Percentiles rank a stretch among this genome's conserved stretches.
Conservation (phyloP, 2,888 invertebrate species). For the Leucophenga maculata region DNA sequence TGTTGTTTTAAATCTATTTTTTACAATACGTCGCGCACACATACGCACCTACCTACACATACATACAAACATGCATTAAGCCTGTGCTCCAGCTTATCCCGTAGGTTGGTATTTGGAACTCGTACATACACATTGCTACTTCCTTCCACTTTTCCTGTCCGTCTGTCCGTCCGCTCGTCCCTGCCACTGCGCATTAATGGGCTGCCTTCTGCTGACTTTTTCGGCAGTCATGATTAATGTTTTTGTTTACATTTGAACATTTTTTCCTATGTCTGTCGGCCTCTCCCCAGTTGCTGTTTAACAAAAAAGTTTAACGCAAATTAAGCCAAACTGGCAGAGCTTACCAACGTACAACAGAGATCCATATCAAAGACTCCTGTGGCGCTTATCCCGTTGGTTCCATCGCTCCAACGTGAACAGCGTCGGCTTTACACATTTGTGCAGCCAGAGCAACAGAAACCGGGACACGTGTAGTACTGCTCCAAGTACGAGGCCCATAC, state of each 20-base stretch:
- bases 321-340: conserved; percentile 66
- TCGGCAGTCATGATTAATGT: conserved; percentile 57
- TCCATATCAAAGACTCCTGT: background rate
- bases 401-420: background rate
- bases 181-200: background rate
- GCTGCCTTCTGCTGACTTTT: conserved; percentile 4
- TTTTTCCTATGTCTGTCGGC: conserved; percentile 38
- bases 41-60: too few species aligned
- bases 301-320: conserved; percentile 65
- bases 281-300: conserved; percentile 43
- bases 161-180: too few species aligned
- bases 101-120: too few species aligned
- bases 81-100: too few species aligned
- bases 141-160: too few species aligned
- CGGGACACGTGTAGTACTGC: too few species aligned
- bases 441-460: background rate
- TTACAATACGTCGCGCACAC: too few species aligned
- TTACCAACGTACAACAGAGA: conserved; percentile 65
- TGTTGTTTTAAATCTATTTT: too few species aligned
- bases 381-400: background rate
- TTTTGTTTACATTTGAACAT: conserved; percentile 58
- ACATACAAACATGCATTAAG: too few species aligned
- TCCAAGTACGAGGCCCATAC: background rate
- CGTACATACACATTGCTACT: too few species aligned
- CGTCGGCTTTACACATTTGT: too few species aligned